phyloP scores from a whole-genome alignment of 2,797 vertebrate species.

The Phalloptychus januarius region DNA sequence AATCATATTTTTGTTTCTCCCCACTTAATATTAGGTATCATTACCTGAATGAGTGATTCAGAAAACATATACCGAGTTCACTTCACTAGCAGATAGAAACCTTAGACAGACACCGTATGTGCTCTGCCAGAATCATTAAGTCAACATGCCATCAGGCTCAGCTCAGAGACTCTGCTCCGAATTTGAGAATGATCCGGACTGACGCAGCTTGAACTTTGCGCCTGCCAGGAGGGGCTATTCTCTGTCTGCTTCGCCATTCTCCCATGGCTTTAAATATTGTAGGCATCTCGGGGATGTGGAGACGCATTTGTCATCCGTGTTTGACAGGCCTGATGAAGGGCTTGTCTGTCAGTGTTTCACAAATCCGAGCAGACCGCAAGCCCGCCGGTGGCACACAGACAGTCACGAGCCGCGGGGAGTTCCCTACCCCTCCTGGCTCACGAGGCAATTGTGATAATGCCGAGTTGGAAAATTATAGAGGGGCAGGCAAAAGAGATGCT shows the following conservation, averaged over 20 bases:
- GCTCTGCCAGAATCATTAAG: conserved; percentile 78
- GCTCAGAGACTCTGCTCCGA: conserved; percentile 64
- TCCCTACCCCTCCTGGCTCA: conserved; percentile 66
- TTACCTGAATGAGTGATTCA: conserved; percentile 25
- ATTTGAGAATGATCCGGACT: conserved; percentile 75
- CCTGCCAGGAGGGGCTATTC: conserved; percentile 70
- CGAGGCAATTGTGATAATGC: conserved; percentile 79
- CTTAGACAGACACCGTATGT: conserved; percentile 73
- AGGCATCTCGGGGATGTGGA: conserved; percentile 77
- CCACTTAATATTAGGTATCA: conserved; percentile 34
- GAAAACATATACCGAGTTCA: conserved; percentile 68
- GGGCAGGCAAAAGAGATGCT: conserved; percentile 70
- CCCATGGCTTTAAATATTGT: conserved; percentile 78
- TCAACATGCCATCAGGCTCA: conserved; percentile 70
- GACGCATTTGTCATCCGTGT: conserved; percentile 79
- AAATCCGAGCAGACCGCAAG: conserved; percentile 76
- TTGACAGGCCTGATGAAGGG: conserved; percentile 83
- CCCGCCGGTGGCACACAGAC: conserved; percentile 70
- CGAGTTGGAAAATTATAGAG: conserved; percentile 78
- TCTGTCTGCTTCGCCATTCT: conserved; percentile 65
- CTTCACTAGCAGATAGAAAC: conserved; percentile 62
- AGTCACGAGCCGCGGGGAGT: conserved; percentile 66
- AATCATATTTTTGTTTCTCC: not conserved
- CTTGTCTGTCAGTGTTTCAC: conserved; percentile 77
- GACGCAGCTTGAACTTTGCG: conserved; percentile 73